These are phyloP conservation scores for Ooceraea biroi DNA, from an alignment of 1,140 invertebrate genomes.

Conservation along the genomic window DNA sequence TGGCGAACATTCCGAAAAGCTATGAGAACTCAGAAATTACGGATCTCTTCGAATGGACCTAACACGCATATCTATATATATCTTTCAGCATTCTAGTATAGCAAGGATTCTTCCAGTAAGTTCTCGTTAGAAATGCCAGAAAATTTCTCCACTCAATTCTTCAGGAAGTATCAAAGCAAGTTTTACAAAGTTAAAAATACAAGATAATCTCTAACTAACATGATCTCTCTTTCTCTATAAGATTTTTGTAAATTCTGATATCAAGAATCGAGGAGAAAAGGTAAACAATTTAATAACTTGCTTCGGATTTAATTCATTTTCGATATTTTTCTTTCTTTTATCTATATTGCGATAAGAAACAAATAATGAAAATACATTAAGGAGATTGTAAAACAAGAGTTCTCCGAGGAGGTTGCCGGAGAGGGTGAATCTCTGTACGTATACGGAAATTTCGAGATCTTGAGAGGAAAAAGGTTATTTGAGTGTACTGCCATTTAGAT, in stretches of 20 bases:
- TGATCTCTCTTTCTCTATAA: neutral
- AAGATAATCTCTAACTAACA: neutral
- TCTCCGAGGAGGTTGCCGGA: neutral
- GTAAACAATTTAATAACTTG: neutral
- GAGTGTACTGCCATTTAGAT: neutral
- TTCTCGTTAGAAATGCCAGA: neutral
- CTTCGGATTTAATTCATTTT: neutral
- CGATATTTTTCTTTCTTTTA: neutral
- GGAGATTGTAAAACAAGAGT: too few relatives aligned
- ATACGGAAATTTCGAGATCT: neutral
- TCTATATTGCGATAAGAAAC: neutral
- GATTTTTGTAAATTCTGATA: conserved; percentile 2
- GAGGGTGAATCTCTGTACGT: too few relatives aligned
- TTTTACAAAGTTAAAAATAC: conserved; percentile 37
- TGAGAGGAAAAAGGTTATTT: neutral
- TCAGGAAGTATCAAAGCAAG: neutral
- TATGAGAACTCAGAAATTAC: conserved; percentile 50
- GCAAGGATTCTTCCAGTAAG: conserved; percentile 26
- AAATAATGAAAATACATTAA: neutral
- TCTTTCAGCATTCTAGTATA: neutral
- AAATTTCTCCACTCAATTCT: conserved; percentile 32
- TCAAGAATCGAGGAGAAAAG: neutral
- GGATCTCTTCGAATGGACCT: conserved; percentile 24
- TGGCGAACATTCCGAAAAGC: conserved; percentile 52
- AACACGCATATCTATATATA: conserved; percentile 52